Conservation (phyloP, 2,888 invertebrate genomes). For the Onchidella celtica region DNA sequence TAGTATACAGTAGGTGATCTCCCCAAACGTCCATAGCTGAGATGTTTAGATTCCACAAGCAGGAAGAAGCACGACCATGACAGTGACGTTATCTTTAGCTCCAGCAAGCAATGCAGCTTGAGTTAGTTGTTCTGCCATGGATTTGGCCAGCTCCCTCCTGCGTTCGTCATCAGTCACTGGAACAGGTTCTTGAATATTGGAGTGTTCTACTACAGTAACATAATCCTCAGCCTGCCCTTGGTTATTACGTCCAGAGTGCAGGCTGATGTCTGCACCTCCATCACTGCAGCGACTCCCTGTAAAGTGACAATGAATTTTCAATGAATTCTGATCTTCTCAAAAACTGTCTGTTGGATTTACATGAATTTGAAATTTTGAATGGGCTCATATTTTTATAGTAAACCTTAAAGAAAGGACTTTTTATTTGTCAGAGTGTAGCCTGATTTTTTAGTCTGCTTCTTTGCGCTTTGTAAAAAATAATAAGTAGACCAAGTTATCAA, state of each 20-base stretch:
- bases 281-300: conserved; percentile 58
- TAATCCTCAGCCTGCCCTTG: conserved; percentile 65
- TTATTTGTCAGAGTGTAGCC: too few species aligned
- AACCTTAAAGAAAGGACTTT: too few species aligned
- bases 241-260: conserved; percentile 57
- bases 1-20: too few species aligned
- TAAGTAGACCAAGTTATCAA: too few species aligned
- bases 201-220: conserved; percentile 61
- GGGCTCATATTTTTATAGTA: too few species aligned
- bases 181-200: conserved; percentile 60
- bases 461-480: too few species aligned
- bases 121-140: conserved; percentile 74
- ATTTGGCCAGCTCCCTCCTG: conserved; percentile 69
- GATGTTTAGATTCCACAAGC: conserved; percentile 72
- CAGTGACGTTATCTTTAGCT: conserved; percentile 76
- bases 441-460: too few species aligned
- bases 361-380: too few species aligned
- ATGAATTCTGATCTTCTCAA: too few species aligned
- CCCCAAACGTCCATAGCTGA: too few species aligned
- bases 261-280: not conserved
- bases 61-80: conserved; percentile 74
- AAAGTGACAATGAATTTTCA: not conserved
- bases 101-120: conserved; percentile 78
- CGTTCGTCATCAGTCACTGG: conserved; percentile 62
- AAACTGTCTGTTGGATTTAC: too few species aligned